Conservation (phyloP, 2,113 vertebrate genomes). For the Bucco capensis region DNA sequence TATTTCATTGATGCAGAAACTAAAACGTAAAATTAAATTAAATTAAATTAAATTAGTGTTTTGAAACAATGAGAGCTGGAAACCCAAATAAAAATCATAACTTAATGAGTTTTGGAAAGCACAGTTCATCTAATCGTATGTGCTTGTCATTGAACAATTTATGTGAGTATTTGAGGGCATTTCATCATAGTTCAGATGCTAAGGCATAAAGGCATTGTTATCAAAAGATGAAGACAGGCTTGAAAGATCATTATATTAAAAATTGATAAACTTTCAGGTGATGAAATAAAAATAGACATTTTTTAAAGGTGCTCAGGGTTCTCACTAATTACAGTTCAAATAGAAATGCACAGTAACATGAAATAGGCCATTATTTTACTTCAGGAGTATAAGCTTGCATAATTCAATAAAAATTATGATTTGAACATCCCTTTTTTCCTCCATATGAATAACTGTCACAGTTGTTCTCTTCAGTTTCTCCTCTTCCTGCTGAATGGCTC, state of each 20-base stretch:
- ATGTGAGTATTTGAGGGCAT: not conserved
- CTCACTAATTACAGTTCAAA: not conserved
- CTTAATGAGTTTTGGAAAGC: not conserved
- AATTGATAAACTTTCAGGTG: not conserved
- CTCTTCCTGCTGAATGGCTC: not conserved
- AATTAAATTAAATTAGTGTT: not conserved
- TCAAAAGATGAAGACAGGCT: not conserved
- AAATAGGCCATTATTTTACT: not conserved
- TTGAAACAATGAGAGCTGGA: not conserved
- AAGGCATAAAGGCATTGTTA: not conserved
- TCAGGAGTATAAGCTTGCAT: not conserved
- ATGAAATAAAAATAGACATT: not conserved
- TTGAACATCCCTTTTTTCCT: not conserved
- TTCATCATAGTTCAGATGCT: not conserved
- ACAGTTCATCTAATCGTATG: not conserved
- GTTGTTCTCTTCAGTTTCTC: not conserved
- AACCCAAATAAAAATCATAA: not conserved
- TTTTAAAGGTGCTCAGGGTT: not conserved
- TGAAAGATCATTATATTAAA: not conserved
- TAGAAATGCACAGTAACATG: not conserved
- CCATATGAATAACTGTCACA: not conserved
- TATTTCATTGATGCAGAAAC: not conserved
- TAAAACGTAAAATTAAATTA: not conserved
- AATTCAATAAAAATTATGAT: not conserved
- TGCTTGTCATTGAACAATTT: not conserved